Base-by-base conservation (phyloP, 1,140 invertebrate species). In the Drosophila fuyamai region DNA sequence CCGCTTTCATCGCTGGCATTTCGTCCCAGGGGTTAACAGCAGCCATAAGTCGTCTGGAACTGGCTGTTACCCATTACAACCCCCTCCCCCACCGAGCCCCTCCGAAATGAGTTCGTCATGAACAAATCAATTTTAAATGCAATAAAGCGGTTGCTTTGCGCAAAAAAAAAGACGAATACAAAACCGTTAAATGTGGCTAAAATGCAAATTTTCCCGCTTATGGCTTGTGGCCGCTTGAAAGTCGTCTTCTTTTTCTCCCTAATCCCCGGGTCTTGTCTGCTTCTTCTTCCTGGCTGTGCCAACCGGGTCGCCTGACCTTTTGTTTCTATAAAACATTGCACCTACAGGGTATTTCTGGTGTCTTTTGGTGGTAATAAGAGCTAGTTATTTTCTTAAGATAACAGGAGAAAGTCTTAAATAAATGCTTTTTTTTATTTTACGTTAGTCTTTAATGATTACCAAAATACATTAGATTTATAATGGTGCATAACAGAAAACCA, bases 81-180 rank as follows among this genome's bases (percentile, higher is more conserved):
- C 8, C 55, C 36, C 41, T n/a, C 12, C n/a, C 54, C 7, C 7
- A 1, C 10, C 14, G 9, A 6, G 7, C 36, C 54, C 60, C 70
- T 46, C 41, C 50, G 44, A 76, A 86, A 86, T 88, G 83, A 82
- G 82, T 86, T 86, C 79, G 82, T 88, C 82, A 88, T 86, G 83
- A 86, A 86, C 83, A 86, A 86, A 86, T 86, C 83, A 86, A 86
- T 86, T 86, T 86, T 79, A 66, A 57, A 80, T 80, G 78, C 82
- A 76, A 79, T 78, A 60, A 70, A 78, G 62, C 60, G 55, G 44
- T 60, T 48, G 47, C 36, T 63, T 43, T 54, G 43, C 48, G 44
- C 55, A 29, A 50, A 35, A 14, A 55, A 54, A 54, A 14, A 10
- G 6, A 16, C 44, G 53, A 76, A 58, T 43, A 60, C 47, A 36